phyloP scores from a whole-genome alignment of 2,888 invertebrate species.

The Lepas anatifera region DNA sequence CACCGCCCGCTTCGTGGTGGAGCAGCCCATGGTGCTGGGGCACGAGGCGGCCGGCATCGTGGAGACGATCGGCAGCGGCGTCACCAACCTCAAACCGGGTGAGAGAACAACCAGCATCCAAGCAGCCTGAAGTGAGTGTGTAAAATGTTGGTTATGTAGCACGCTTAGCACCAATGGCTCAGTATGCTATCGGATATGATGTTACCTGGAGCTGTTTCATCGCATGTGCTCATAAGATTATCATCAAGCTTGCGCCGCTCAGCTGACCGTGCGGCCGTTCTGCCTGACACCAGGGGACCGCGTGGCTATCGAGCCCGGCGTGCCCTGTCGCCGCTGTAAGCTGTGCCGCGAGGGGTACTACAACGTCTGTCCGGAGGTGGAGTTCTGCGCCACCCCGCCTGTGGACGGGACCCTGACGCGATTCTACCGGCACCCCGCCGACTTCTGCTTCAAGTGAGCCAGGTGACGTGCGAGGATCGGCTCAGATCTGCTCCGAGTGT shows the following conservation, averaged over 20 bases:
- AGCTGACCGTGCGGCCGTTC: neutral
- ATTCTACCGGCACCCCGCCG: conserved; percentile 70
- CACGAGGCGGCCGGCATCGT: conserved; percentile 41
- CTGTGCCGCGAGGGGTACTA: conserved; percentile 81
- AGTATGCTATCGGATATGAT: no score
- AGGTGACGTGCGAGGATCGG: no score
- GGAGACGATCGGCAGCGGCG: conserved; percentile 35
- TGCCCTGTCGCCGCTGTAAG: conserved; percentile 69
- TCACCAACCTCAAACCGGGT: conserved; percentile 42
- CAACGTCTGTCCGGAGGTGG: conserved; percentile 75
- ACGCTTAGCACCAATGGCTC: no score
- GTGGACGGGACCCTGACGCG: conserved; percentile 74
- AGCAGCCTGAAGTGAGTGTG: no score
- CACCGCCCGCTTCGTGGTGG: conserved; percentile 32
- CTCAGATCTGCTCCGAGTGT: no score
- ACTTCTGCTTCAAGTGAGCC: conserved; percentile 42
- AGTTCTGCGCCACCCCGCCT: conserved; percentile 93
- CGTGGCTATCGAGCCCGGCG: conserved; percentile 89
- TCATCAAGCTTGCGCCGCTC: no score
- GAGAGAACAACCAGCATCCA: conserved; percentile 26
- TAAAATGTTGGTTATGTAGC: no score
- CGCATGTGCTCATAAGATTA: no score
- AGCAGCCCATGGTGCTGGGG: conserved; percentile 38
- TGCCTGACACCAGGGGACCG: conserved; percentile 63
- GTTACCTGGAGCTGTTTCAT: no score